Evolutionary conservation across 2,797 vertebrate species (phyloP).

Genomic region (Notolepis coatsorum): DNA sequence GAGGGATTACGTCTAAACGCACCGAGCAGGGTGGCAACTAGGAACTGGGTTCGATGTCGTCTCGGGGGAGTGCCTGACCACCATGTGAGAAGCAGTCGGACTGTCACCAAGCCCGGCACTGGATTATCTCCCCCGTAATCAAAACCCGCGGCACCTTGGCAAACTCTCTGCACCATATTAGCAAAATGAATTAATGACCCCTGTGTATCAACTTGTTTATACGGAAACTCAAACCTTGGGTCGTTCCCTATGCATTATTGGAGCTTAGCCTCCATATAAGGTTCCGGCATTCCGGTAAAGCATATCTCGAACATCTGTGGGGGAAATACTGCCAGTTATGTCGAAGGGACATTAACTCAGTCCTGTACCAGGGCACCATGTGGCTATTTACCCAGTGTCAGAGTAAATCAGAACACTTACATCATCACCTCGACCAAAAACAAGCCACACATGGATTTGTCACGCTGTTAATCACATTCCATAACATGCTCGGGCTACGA

Average conservation of each 20-base stretch:
- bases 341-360: no score
- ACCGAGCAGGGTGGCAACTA: constrained; percentile 25
- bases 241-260: background rate
- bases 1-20: constrained; percentile 43
- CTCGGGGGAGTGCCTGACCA: constrained; percentile 44
- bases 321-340: no score
- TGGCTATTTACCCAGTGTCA: no score
- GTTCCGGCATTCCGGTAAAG: no score
- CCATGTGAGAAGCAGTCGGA: constrained; percentile 47
- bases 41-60: constrained; percentile 33
- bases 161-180: constrained; percentile 36
- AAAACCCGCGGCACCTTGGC: constrained; percentile 39
- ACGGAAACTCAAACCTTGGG: background rate
- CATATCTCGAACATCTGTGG: no score
- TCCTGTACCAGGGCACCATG: no score
- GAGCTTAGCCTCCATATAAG: background rate
- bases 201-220: constrained; percentile 1
- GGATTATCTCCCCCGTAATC: constrained; percentile 63
- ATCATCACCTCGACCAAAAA: no score
- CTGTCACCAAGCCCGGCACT: constrained; percentile 48
- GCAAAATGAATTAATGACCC: constrained; percentile 34
- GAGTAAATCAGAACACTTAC: no score
- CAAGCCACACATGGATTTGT: no score
- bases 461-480: no score
- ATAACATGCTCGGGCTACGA: no score